Evolutionary conservation across 2,888 invertebrate species (phyloP).

Genomic region (Pristionchus maxplancki): DNA sequence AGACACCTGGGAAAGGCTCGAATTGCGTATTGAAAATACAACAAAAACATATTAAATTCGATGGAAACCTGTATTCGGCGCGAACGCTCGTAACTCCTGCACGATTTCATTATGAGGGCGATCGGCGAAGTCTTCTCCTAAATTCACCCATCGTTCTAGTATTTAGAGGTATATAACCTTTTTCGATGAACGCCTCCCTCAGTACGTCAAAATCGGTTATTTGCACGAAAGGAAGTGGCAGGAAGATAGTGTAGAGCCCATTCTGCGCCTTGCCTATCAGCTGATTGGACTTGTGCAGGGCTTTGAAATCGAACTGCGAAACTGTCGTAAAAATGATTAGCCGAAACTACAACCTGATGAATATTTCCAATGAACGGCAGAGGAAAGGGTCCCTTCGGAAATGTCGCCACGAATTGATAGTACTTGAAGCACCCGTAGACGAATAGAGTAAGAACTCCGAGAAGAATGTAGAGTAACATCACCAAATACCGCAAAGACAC

Average conservation of each 20-base stretch:
- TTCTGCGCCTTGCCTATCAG: background rate
- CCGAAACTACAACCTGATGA: background rate
- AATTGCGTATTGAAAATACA: too few relatives aligned
- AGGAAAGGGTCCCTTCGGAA: background rate
- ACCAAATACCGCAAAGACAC: background rate
- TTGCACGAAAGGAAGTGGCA: slow-evolving; percentile 7
- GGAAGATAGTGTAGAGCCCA: background rate
- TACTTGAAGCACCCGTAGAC: background rate
- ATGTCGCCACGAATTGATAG: background rate
- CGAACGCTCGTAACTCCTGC: background rate
- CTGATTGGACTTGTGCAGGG: background rate
- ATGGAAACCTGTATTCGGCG: background rate
- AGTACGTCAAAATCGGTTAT: background rate
- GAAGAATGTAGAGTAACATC: background rate
- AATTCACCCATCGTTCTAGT: too few relatives aligned
- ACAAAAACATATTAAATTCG: too few relatives aligned
- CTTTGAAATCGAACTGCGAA: background rate
- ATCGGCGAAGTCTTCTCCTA: slow-evolving; percentile 18
- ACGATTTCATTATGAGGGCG: background rate
- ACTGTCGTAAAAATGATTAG: too few relatives aligned
- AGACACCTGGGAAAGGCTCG: too few relatives aligned
- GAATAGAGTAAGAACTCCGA: background rate
- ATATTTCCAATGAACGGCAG: background rate
- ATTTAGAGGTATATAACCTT: too few relatives aligned
- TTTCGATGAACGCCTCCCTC: background rate